Percentiles rank a stretch among this genome's conserved stretches.
These are phyloP conservation scores for Caradrina clavipalpis DNA, from an alignment of 2,888 invertebrate species.

Conservation along the genomic window DNA sequence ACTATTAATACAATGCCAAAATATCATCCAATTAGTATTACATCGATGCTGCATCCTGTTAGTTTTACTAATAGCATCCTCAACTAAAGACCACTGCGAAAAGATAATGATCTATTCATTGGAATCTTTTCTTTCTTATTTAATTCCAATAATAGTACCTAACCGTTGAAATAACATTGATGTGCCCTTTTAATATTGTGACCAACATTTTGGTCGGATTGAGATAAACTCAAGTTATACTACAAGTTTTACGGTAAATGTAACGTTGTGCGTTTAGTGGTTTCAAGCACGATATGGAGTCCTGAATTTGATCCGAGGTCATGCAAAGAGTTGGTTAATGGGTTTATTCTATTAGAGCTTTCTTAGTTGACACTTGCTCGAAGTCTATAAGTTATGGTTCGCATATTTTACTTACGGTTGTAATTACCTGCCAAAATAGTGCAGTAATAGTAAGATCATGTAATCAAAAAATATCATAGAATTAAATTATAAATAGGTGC, in stretches of 20 bases:
- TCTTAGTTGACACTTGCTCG: too few species aligned
- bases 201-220: slow-evolving; percentile 28
- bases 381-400: too few species aligned
- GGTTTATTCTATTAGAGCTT: too few species aligned
- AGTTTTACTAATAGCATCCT: slow-evolving; percentile 44
- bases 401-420: too few species aligned
- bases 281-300: too few species aligned
- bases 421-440: too few species aligned
- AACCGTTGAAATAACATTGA: slow-evolving; percentile 50
- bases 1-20: too few species aligned
- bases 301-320: too few species aligned
- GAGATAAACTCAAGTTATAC: not conserved
- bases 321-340: too few species aligned
- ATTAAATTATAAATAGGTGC: too few species aligned
- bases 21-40: slow-evolving; percentile 34
- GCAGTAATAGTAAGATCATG: too few species aligned
- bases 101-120: slow-evolving; percentile 54
- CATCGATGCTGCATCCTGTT: slow-evolving; percentile 52
- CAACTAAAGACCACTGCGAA: slow-evolving; percentile 22
- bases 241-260: not conserved
- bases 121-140: slow-evolving; percentile 53
- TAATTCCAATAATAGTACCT: slow-evolving; percentile 56
- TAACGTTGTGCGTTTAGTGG: not conserved
- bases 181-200: slow-evolving; percentile 34
- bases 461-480: too few species aligned